A percentile compares a stretch with the other conserved stretches of the same genome.
phyloP scores from a whole-genome alignment of 2,888 invertebrate genomes.

The Epiblema foenella region DNA sequence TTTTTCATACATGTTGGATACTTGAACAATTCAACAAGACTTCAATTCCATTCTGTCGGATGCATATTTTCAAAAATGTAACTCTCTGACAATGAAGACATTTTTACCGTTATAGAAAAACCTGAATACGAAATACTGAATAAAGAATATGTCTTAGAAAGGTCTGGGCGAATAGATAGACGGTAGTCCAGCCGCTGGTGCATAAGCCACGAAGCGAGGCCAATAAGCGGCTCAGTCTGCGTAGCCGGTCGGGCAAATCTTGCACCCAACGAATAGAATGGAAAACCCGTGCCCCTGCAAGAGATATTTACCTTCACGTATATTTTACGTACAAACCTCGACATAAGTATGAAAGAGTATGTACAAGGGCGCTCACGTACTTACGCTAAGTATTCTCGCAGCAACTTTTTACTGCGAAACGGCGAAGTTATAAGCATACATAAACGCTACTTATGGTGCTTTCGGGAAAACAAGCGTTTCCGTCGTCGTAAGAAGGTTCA shows the following conservation, averaged over 20 bases:
- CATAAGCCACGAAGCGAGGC: slow-evolving; percentile 60
- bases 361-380: slow-evolving; percentile 33
- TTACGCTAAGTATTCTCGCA: slow-evolving; percentile 42
- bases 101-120: slow-evolving; percentile 30
- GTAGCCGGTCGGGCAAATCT: slow-evolving; percentile 48
- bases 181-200: slow-evolving; percentile 53
- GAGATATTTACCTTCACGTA: slow-evolving; percentile 36
- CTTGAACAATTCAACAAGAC: slow-evolving; percentile 9
- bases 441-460: slow-evolving; percentile 41
- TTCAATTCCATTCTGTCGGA: slow-evolving; percentile 24
- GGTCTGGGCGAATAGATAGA: slow-evolving; percentile 73
- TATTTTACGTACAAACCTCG: slow-evolving; percentile 13
- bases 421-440: slow-evolving; percentile 41
- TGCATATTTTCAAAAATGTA: slow-evolving; percentile 30
- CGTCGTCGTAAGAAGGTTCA: slow-evolving; percentile 20
- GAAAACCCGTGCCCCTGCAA: slow-evolving; percentile 28
- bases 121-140: slow-evolving; percentile 36
- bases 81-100: slow-evolving; percentile 8
- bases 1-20: neutral
- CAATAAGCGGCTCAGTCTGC: slow-evolving; percentile 70
- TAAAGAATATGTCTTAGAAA: slow-evolving; percentile 44
- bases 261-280: slow-evolving; percentile 40
- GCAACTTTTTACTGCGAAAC: slow-evolving; percentile 42
- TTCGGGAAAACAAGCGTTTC: slow-evolving; percentile 38
- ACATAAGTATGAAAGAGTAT: slow-evolving; percentile 25